These are phyloP conservation scores for Periophthalmus modestus DNA, from an alignment of 2,113 vertebrate genomes.

Conservation along the genomic window DNA sequence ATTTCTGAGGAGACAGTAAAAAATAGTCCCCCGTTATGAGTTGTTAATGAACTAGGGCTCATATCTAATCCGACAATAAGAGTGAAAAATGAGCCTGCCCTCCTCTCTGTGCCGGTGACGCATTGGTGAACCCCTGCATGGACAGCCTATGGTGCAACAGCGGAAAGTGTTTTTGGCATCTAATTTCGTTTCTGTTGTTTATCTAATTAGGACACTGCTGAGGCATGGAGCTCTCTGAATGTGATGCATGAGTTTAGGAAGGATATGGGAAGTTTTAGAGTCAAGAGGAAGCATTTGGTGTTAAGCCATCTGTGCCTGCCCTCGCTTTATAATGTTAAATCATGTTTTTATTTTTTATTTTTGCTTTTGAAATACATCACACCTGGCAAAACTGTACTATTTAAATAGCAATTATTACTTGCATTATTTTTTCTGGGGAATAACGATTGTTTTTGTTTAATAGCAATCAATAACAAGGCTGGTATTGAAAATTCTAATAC, in stretches of 20 bases:
- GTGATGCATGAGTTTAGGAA: conserved; percentile 20
- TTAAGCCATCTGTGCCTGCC: conserved; percentile 13
- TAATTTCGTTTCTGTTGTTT: conserved; percentile 10
- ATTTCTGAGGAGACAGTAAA: conserved; percentile 6
- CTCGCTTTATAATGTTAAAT: conserved; percentile 19
- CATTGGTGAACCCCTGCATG: conserved; percentile 13
- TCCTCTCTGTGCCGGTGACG: conserved; percentile 6
- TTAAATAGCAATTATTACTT: not conserved
- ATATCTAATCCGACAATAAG: conserved; percentile 19
- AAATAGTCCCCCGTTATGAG: conserved; percentile 21
- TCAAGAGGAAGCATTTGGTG: conserved; percentile 19
- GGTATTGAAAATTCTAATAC: not conserved
- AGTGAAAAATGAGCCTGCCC: conserved; percentile 13
- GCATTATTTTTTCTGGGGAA: not conserved
- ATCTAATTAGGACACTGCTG: conserved; percentile 18
- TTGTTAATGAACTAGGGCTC: conserved; percentile 16
- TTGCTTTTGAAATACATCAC: not conserved
- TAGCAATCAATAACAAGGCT: not conserved
- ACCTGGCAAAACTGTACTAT: not conserved
- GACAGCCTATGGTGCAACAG: not conserved
- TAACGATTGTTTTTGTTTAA: too few species aligned
- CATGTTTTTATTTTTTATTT: conserved; percentile 14
- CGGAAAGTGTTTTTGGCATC: conserved; percentile 13
- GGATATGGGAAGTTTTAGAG: conserved; percentile 25
- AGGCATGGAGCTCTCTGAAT: conserved; percentile 16